Evolutionary conservation across 2,113 vertebrate genomes (phyloP), one percentile per base, ranked within the genome.

Genomic region (Laterallus jamaicensis): DNA sequence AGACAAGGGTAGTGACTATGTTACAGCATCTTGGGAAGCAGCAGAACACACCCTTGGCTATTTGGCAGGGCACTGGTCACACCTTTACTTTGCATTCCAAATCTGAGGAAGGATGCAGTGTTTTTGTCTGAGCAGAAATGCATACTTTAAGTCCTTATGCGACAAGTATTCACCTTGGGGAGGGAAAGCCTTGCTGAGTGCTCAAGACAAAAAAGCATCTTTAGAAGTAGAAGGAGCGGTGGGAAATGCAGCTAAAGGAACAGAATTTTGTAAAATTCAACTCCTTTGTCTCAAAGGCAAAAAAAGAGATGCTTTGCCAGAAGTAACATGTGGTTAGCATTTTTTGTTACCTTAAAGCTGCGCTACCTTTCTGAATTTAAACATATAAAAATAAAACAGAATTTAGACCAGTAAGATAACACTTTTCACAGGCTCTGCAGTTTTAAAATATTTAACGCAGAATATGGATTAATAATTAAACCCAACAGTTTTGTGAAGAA

Each of bases 381-480:
- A 77, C 95, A 87, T 86, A 21, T 22, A 73, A 81, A 81, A 54
- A 56, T 50, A 85, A 68, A 28, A 29, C 35, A 47, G 5, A 75
- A 78, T 7, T 10, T 19, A 54, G 54, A 54, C 16, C 10, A 47
- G 12, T 52, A 52, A 59, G 47, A 25, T 11, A 71, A n/a, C 4
- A 9, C 19, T 76, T 83, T 55, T 58, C 25, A 75, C 15, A 26
- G 55, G 19, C 77, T 94, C 17, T 47, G 4, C 18, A 52, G 69
- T 84, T 58, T 40, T 19, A 35, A 40, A 92, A 54, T 60, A 81
- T 81, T 91, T 90, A 82, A 14, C 29, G 37, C 9, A 60, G 35
- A 69, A 58, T 35, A 68, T 73, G 29, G 60, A 91, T 84, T 86
- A 76, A 71, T 78, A 88, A 91, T 62, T 37, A 68, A 88, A 89